Conservation (phyloP, 2,797 vertebrate species). For the Otolemur crassicaudatus region DNA sequence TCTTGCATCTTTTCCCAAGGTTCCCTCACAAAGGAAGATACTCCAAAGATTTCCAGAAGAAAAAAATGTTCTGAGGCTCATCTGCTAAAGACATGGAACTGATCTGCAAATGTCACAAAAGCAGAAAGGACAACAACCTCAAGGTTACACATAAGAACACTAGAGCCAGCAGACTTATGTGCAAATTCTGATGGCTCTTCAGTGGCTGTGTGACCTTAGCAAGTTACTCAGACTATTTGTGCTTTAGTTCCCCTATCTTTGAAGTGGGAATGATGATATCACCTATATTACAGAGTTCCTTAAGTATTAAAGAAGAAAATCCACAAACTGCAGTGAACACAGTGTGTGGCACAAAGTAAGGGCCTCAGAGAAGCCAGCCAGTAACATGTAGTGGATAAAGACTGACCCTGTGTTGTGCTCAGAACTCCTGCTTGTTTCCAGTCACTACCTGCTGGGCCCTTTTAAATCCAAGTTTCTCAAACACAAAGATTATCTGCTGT, state of each 20-base stretch:
- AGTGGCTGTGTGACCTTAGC: not conserved
- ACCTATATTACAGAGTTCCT: not conserved
- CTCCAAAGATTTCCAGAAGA: not conserved
- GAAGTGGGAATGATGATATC: not conserved
- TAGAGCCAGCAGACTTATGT: fast-evolving
- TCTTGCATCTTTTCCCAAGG: not conserved
- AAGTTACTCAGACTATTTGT: not conserved
- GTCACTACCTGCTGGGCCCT: not conserved
- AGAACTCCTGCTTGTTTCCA: not conserved
- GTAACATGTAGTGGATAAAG: fast-evolving
- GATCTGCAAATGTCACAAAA: not conserved
- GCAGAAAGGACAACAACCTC: not conserved
- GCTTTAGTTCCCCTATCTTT: not conserved
- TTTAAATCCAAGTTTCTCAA: not conserved
- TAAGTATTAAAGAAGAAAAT: not conserved
- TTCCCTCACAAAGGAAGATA: not conserved
- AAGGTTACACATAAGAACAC: not conserved
- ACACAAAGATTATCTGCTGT: not conserved
- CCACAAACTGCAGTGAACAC: not conserved
- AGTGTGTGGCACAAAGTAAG: not conserved
- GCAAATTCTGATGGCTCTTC: not conserved
- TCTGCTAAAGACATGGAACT: not conserved
- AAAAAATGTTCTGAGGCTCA: not conserved
- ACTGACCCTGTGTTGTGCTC: not conserved
- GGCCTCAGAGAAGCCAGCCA: not conserved